phyloP scores from a whole-genome alignment of 2,113 vertebrate species.

The Penelope pileata region DNA sequence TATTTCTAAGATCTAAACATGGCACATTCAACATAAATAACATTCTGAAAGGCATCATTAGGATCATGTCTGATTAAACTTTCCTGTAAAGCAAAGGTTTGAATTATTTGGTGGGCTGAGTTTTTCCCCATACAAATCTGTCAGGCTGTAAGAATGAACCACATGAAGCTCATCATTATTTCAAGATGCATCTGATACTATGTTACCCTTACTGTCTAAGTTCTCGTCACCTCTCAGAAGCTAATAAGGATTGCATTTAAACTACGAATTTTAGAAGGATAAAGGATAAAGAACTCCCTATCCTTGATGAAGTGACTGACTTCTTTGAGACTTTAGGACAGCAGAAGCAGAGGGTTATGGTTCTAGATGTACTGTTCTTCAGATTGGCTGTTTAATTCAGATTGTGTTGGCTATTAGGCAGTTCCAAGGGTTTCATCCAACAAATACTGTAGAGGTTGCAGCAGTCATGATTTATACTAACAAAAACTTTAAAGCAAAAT shows the following conservation, averaged over 20 bases:
- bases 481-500: background rate
- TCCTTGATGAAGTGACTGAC: background rate
- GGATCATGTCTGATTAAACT: background rate
- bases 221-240: background rate
- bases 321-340: background rate
- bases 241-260: background rate
- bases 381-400: background rate
- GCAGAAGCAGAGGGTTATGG: background rate
- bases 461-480: fast-evolving
- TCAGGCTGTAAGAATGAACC: background rate
- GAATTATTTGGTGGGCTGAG: background rate
- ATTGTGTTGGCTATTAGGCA: background rate
- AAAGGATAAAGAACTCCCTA: background rate
- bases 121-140: background rate
- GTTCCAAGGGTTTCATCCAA: background rate
- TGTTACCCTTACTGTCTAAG: background rate
- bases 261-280: background rate
- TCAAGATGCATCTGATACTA: background rate
- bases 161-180: background rate
- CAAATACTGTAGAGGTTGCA: background rate
- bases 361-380: background rate
- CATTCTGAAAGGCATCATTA: background rate
- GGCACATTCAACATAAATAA: conserved; percentile 19
- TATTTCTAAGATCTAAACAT: background rate
- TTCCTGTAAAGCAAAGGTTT: background rate